Base-by-base conservation (phyloP, 2,797 vertebrate genomes). In the Sphaeramia orbicularis region DNA sequence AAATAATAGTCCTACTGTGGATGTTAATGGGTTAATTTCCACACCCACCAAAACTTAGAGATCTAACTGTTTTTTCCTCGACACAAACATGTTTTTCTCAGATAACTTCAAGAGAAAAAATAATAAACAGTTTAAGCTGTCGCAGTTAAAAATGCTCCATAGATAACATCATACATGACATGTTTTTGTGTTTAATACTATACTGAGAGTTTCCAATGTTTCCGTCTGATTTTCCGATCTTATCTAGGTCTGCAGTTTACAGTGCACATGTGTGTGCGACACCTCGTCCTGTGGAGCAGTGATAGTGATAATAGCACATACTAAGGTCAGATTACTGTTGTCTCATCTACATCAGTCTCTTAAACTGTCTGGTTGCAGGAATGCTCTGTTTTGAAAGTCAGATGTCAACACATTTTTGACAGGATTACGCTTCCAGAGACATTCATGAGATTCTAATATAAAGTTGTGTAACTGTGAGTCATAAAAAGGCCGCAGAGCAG, bases 311-410 rank as follows among this genome's bases (percentile, higher is more conserved):
- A 80, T 52, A 71, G 59, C 44, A 2, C 21, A 50, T 21, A 51
- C 48, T 74, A 54, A 71, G 42, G 58, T 30, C n/a, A 75, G 77
- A 81, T 81, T 65, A 43, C 30, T 2, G 43, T 32, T 62, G 76
- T 77, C 76, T 85, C 4, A 10, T 36, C 49, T 67, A 0, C 43
- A 37, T 53, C 32, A 1, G 19, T 49, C 45, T 58, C 36, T 62
- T 13, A 5, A 54, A 19, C 52, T 10, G 27, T 45, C 53, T 64
- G 24, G 38, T 14, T 19, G 59, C 56, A 24, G 19, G 2, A 47
- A 35, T 13, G 19, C 15, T 55, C 37, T 41, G 15, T 30, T 47
- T 35, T 41, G 30, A 16, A 53, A 27, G 24, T 64, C 19, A 47
- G 45, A 54, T 24, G 35, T 50, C n/a, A 24, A 8, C 19, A 54